Conservation (phyloP, 2,888 invertebrate genomes). For the Troides aeacus region DNA sequence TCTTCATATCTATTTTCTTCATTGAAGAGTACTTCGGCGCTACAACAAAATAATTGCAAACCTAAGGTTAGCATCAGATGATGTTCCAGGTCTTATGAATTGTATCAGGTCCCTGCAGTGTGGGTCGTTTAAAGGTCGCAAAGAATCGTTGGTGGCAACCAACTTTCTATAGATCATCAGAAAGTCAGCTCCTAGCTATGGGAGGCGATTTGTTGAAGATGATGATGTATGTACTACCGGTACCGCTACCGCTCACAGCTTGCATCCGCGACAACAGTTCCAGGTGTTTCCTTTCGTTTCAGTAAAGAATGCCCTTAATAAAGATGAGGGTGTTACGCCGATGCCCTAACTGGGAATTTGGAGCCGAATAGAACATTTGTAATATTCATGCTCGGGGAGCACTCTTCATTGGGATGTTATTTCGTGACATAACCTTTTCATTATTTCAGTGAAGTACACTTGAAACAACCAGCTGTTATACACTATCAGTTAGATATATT, state of each 20-base stretch:
- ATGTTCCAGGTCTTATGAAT: no score
- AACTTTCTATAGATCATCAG: no score
- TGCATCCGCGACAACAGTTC: constrained; percentile 41
- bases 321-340: constrained; percentile 60
- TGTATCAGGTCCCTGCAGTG: no score
- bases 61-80: no score
- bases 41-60: no score
- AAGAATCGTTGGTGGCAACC: no score
- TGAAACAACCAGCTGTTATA: not conserved
- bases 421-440: not conserved
- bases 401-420: constrained; percentile 1
- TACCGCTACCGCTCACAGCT: constrained; percentile 35
- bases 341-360: constrained; percentile 22
- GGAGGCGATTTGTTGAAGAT: no score
- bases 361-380: constrained; percentile 20
- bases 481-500: no score
- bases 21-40: no score
- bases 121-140: no score
- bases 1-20: no score
- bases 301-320: constrained; percentile 70
- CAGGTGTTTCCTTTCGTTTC: constrained; percentile 54
- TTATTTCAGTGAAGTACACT: not conserved
- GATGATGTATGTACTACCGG: not conserved
- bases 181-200: no score
- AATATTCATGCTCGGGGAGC: constrained; percentile 17